phyloP scores from a whole-genome alignment of 2,888 invertebrate species.

The Abrostola triplasia region DNA sequence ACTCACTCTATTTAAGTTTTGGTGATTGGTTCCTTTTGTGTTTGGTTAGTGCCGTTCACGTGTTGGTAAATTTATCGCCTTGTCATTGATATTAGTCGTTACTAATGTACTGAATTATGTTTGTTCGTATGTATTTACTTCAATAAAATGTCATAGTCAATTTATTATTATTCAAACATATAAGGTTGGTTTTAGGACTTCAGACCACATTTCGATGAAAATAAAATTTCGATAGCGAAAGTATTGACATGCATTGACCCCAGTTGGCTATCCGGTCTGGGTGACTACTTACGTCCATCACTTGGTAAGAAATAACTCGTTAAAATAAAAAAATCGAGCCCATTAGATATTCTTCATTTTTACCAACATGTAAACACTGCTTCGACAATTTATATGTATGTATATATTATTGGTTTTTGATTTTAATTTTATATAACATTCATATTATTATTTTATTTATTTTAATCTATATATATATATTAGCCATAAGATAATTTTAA shows the following conservation, averaged over 20 bases:
- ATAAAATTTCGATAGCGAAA: no score
- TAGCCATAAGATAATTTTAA: slow-evolving; percentile 36
- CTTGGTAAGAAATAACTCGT: not conserved
- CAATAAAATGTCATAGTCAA: no score
- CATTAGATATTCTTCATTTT: not conserved
- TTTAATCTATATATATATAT: slow-evolving; percentile 26
- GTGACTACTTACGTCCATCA: no score
- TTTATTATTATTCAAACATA: no score
- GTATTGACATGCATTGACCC: no score
- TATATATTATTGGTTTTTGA: slow-evolving; percentile 36
- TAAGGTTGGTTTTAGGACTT: no score
- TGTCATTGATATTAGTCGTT: no score
- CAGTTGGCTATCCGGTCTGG: no score
- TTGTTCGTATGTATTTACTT: no score
- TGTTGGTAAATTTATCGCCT: slow-evolving; percentile 1
- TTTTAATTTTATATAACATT: slow-evolving; percentile 47
- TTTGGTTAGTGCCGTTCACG: slow-evolving; percentile 18
- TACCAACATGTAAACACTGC: slow-evolving; percentile 14
- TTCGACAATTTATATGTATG: slow-evolving; percentile 26
- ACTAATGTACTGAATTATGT: no score
- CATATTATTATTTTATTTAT: slow-evolving; percentile 43
- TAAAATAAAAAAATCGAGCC: not conserved
- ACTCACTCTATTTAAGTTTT: slow-evolving; percentile 59
- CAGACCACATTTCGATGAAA: no score
- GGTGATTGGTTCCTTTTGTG: slow-evolving; percentile 50